These are phyloP conservation scores for Chunga burmeisteri DNA, from an alignment of 2,113 vertebrate genomes.

Conservation along the genomic window DNA sequence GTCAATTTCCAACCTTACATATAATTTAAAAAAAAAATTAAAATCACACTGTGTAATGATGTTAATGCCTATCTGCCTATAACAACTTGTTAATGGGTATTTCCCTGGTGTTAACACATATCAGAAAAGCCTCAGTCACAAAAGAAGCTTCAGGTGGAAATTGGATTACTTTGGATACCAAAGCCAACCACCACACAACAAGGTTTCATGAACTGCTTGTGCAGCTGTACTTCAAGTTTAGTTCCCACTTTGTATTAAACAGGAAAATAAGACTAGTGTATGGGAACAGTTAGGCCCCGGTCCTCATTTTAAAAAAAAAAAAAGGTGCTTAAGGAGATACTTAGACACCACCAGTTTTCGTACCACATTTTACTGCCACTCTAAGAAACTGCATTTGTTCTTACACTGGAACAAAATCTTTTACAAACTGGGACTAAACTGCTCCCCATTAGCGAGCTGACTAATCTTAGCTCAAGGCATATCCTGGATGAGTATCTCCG, in stretches of 20 bases:
- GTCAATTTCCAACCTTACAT: background rate
- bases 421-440: background rate
- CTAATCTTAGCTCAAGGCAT: background rate
- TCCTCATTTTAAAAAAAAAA: background rate
- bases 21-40: background rate
- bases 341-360: background rate
- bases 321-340: background rate
- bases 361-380: background rate
- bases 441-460: background rate
- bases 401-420: background rate
- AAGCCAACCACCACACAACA: background rate
- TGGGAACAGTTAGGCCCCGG: background rate
- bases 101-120: background rate
- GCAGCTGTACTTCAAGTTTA: background rate
- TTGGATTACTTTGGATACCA: background rate
- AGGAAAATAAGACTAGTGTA: background rate
- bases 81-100: background rate
- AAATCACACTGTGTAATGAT: background rate
- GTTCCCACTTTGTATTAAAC: background rate
- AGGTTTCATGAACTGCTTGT: background rate
- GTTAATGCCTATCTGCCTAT: background rate
- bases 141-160: background rate
- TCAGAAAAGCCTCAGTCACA: background rate
- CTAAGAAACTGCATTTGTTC: background rate
- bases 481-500: background rate